Evolutionary conservation across 1,140 invertebrate species (phyloP).

Genomic region (Nebria ingens): DNA sequence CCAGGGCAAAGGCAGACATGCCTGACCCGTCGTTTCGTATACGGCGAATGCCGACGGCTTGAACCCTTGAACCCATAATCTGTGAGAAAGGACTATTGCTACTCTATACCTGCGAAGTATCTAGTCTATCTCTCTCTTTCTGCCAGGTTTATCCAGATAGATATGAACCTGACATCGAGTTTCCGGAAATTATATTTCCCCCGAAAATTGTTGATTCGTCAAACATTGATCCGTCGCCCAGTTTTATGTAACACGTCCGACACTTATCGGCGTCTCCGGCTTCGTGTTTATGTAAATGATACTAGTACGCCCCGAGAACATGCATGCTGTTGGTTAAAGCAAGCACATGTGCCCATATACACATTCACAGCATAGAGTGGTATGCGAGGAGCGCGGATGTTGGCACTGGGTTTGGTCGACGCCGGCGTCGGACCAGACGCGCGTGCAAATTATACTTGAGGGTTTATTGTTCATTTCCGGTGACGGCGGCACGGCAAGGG

Average conservation of each 20-base stretch:
- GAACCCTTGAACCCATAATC: not conserved
- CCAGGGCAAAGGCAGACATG: too few species aligned
- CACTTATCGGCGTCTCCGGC: too few species aligned
- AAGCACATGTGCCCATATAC: not conserved
- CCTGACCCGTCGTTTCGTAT: not conserved
- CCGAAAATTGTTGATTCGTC: too few species aligned
- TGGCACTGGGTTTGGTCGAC: too few species aligned
- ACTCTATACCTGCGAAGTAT: too few species aligned
- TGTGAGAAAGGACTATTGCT: not conserved
- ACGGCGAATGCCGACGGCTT: too few species aligned
- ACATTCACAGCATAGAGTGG: not conserved
- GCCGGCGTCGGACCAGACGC: not conserved
- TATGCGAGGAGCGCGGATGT: too few species aligned
- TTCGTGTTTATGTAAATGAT: not conserved
- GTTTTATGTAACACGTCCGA: too few species aligned
- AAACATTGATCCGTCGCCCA: too few species aligned
- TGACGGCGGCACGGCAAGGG: conserved; percentile 1
- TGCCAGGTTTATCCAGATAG: not conserved
- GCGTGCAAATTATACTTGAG: conserved; percentile 8
- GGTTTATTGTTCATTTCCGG: conserved; percentile 6
- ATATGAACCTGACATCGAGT: too few species aligned
- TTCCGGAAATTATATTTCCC: too few species aligned
- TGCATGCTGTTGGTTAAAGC: not conserved
- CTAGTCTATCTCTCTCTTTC: not conserved
- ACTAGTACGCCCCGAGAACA: not conserved